These are phyloP conservation scores for Sitodiplosis mosellana DNA, from an alignment of 1,140 invertebrate species.

Conservation along the genomic window DNA sequence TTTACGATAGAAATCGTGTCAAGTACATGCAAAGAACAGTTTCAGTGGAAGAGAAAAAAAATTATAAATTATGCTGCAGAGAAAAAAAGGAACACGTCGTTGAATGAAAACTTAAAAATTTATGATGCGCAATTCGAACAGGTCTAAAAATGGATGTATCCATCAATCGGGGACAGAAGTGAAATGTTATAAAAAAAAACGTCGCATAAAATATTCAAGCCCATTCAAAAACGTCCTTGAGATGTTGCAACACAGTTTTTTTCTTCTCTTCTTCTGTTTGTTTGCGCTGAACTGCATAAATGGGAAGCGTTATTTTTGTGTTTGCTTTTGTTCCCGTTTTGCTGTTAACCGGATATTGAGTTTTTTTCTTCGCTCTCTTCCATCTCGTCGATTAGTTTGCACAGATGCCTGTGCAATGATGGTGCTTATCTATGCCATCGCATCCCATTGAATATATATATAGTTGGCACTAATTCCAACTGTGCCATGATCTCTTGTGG, in stretches of 20 bases:
- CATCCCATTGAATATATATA: background rate
- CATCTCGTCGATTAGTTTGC: background rate
- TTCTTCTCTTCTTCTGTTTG: conserved; percentile 9
- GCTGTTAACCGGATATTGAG: conserved; percentile 9
- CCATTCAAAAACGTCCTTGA: conserved; percentile 4
- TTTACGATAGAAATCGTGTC: no score
- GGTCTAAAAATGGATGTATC: conserved; percentile 9
- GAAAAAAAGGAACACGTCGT: no score
- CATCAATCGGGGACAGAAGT: conserved; percentile 1
- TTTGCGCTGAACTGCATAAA: background rate
- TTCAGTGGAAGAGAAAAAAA: no score
- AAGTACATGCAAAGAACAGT: no score
- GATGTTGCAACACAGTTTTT: conserved; percentile 11
- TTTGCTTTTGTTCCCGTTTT: conserved; percentile 6
- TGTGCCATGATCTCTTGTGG: conserved; percentile 9
- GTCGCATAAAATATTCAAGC: conserved; percentile 12
- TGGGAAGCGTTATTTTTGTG: no score
- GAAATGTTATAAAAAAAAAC: conserved; percentile 2
- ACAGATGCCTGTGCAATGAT: background rate
- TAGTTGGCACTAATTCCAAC: conserved; percentile 11
- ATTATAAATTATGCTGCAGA: no score
- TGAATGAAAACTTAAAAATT: no score
- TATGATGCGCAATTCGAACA: conserved; percentile 15
- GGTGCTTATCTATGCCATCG: no score
- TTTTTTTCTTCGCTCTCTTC: background rate